phyloP scores from a whole-genome alignment of 1,140 invertebrate species.

The Zeugodacus cucurbitae region DNA sequence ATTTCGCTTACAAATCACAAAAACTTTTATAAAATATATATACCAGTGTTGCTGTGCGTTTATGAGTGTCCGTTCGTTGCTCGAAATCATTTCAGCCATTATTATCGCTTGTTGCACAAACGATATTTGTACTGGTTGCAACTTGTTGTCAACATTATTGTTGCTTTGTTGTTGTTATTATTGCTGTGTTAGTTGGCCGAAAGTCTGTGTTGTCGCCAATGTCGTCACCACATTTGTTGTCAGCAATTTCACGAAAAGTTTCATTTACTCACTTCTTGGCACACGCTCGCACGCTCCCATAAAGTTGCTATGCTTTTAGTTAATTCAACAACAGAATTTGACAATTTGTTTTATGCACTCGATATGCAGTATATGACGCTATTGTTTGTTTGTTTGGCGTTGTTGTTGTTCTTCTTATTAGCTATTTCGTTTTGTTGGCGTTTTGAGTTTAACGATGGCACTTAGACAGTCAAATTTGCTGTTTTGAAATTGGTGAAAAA shows the following conservation, averaged over 20 bases:
- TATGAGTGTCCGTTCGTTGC: background rate
- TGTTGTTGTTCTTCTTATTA: background rate
- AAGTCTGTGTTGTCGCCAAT: background rate
- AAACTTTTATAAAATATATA: background rate
- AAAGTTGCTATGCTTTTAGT: background rate
- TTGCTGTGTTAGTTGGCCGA: background rate
- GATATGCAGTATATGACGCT: background rate
- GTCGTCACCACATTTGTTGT: conserved; percentile 11
- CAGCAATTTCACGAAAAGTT: background rate
- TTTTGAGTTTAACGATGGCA: background rate
- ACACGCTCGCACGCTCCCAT: background rate
- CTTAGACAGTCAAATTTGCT: background rate
- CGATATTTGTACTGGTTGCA: conserved; percentile 9
- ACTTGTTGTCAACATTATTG: conserved; percentile 27
- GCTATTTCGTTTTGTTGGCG: background rate
- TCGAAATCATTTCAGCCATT: background rate
- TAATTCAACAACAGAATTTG: background rate
- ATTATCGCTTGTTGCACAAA: conserved; percentile 21
- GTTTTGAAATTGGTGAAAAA: background rate
- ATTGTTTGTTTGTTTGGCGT: background rate
- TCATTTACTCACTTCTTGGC: background rate
- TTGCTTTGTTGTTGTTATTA: background rate
- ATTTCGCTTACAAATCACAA: background rate
- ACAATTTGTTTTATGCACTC: conserved; percentile 19
- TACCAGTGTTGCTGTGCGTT: background rate